Evolutionary conservation across 1,140 invertebrate genomes (phyloP), one percentile per base, ranked within the genome.

Genomic region (Drosophila miranda): DNA sequence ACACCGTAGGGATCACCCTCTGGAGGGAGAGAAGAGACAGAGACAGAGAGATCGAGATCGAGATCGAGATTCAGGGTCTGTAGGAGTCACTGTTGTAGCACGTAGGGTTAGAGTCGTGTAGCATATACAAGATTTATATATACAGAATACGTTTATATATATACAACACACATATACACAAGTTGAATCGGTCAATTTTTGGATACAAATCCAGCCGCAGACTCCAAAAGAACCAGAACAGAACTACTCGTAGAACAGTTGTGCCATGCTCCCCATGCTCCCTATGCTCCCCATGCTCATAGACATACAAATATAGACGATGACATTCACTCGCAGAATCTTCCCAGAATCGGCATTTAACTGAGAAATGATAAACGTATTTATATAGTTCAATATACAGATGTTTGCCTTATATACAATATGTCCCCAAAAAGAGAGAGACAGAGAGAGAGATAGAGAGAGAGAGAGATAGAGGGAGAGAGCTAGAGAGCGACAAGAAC

Each of bases 361-460:
- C 75, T 38, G 45, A 71, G 34, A 71, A 69, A 57, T 44, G 66
- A 54, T 46, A 51, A 60, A 82, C 75, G 74, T 82, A 87, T 88
- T 86, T 88, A 87, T 81, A 88, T 87, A 88, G 83, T 78, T 87
- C 83, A 76, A 88, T 88, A 77, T 71, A 82, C 69, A 83, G 87
- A 82, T 78, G 71, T 88, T 87, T 87, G 82, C 82, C 82, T 87
- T 87, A 87, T 87, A 87, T 87, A 87, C 83, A 87, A 84, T 56
- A 78, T 61, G 57, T 69, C 45, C 46, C 34, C 11, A 38, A 7
- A 30, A 8, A 30, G 28, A 30, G 7, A 30, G 64, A 75, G 23
- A 26, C 50, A 78, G 53, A 75, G 50, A 75, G 11, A 78, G 54
- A 75, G 46, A 75, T 6, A 78, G 54, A 42, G 44, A 52, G 8